These are phyloP conservation scores for Caenorhabditis sp. DNA, from an alignment of 2,888 invertebrate genomes.

Conservation along the genomic window DNA sequence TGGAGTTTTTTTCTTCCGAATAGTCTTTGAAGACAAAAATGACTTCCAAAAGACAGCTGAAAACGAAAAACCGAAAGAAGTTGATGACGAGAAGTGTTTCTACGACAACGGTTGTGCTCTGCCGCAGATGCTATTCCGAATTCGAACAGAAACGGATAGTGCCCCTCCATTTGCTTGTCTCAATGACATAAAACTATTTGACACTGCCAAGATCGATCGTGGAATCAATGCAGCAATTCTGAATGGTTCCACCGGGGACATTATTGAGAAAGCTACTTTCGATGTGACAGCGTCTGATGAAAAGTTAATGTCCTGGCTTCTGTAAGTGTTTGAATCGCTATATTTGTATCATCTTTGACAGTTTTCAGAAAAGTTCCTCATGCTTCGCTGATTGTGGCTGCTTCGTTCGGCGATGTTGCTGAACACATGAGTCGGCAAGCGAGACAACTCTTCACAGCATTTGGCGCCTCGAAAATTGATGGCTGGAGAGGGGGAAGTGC, in stretches of 20 bases:
- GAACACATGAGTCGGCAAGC: slow-evolving; percentile 71
- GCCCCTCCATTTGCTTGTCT: slow-evolving; percentile 73
- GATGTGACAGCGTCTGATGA: slow-evolving; percentile 73
- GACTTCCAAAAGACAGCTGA: background rate
- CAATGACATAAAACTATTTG: slow-evolving; percentile 71
- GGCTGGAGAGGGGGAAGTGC: slow-evolving; percentile 67
- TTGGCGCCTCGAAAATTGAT: slow-evolving; percentile 66
- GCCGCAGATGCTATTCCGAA: slow-evolving; percentile 69
- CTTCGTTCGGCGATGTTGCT: slow-evolving; percentile 74
- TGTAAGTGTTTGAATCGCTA: slow-evolving; percentile 10
- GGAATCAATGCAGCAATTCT: slow-evolving; percentile 86
- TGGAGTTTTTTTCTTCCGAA: slow-evolving; percentile 15
- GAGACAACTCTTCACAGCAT: slow-evolving; percentile 60
- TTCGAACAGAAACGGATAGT: slow-evolving; percentile 68
- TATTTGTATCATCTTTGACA: background rate
- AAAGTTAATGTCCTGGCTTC: slow-evolving; percentile 70
- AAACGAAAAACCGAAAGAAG: background rate
- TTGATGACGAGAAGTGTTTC: slow-evolving; percentile 55
- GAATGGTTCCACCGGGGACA: slow-evolving; percentile 84
- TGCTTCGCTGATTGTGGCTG: slow-evolving; percentile 64
- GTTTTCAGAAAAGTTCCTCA: slow-evolving; percentile 59
- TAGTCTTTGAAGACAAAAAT: background rate
- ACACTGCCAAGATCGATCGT: slow-evolving; percentile 48
- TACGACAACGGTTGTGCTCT: slow-evolving; percentile 65
- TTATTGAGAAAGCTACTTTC: slow-evolving; percentile 72